phyloP scores from a whole-genome alignment of 2,888 invertebrate genomes.

The Rhagonycha lutea region DNA sequence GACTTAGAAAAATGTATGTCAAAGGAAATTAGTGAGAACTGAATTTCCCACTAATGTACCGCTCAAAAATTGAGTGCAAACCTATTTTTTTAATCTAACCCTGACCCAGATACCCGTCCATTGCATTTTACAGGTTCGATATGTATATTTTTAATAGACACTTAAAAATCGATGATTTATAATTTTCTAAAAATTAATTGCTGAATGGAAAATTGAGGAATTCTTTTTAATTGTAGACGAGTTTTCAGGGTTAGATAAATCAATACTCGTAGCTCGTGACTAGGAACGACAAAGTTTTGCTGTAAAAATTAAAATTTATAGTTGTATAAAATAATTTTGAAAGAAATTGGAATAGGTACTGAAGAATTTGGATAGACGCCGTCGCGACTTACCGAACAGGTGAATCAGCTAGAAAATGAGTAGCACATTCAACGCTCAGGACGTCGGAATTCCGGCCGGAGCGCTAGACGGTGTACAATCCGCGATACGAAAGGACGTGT shows the following conservation, averaged over 20 bases:
- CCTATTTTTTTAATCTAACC: neutral
- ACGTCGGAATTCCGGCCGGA: conserved; percentile 43
- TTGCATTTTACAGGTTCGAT: neutral
- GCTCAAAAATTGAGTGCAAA: neutral
- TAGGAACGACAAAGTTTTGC: neutral
- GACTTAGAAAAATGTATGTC: neutral
- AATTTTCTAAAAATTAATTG: neutral
- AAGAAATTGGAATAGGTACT: neutral
- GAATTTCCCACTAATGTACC: neutral
- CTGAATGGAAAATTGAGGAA: neutral
- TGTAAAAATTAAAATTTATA: neutral
- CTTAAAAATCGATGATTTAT: neutral
- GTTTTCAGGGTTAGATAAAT: neutral
- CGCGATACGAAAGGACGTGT: conserved; percentile 35
- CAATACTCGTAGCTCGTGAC: neutral
- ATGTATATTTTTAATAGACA: neutral
- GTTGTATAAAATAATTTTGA: neutral
- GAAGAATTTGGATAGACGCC: conserved; percentile 49
- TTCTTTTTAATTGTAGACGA: neutral
- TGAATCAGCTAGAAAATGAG: conserved; percentile 64
- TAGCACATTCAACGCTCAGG: conserved; percentile 46
- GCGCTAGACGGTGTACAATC: conserved; percentile 53
- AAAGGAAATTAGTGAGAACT: neutral
- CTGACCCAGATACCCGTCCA: neutral
- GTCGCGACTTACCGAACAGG: conserved; percentile 64